Evolutionary conservation across 2,888 invertebrate genomes (phyloP).

Genomic region (Herminia tarsipennalis): DNA sequence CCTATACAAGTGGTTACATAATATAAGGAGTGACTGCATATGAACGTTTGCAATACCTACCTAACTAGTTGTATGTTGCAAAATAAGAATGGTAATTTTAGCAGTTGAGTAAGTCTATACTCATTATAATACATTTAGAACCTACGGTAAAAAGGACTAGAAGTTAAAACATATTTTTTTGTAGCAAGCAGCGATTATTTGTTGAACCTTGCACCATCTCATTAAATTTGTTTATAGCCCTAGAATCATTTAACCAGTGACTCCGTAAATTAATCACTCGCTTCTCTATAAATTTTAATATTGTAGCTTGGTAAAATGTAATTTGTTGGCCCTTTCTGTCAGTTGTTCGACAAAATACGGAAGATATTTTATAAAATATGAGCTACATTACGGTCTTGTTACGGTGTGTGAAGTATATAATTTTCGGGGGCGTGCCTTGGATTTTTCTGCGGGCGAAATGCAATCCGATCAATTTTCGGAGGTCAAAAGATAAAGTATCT

Average conservation of each 20-base stretch:
- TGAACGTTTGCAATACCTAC: slow-evolving; percentile 37
- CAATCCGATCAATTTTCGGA: slow-evolving; percentile 69
- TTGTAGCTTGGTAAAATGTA: slow-evolving; percentile 14
- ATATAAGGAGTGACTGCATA: slow-evolving; percentile 34
- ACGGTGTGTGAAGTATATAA: slow-evolving; percentile 48
- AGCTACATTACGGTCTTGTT: slow-evolving; percentile 23
- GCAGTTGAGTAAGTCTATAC: slow-evolving; percentile 28
- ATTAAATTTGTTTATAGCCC: too few species aligned
- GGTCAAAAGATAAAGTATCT: slow-evolving; percentile 65
- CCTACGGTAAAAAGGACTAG: neutral
- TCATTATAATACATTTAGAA: neutral
- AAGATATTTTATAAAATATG: slow-evolving; percentile 19
- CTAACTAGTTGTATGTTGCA: slow-evolving; percentile 36
- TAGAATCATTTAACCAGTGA: slow-evolving; percentile 34
- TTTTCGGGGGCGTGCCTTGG: slow-evolving; percentile 61
- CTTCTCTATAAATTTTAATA: slow-evolving; percentile 20
- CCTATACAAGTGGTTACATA: slow-evolving; percentile 26
- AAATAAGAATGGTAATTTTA: slow-evolving; percentile 40
- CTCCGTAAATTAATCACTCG: slow-evolving; percentile 27
- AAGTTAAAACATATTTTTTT: too few species aligned
- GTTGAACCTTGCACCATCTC: too few species aligned
- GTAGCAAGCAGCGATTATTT: too few species aligned
- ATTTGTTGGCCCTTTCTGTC: slow-evolving; percentile 24
- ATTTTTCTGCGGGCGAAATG: slow-evolving; percentile 51
- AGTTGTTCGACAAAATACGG: slow-evolving; percentile 11